phyloP scores from a whole-genome alignment of 2,888 invertebrate genomes.

The Ormia ochracea region DNA sequence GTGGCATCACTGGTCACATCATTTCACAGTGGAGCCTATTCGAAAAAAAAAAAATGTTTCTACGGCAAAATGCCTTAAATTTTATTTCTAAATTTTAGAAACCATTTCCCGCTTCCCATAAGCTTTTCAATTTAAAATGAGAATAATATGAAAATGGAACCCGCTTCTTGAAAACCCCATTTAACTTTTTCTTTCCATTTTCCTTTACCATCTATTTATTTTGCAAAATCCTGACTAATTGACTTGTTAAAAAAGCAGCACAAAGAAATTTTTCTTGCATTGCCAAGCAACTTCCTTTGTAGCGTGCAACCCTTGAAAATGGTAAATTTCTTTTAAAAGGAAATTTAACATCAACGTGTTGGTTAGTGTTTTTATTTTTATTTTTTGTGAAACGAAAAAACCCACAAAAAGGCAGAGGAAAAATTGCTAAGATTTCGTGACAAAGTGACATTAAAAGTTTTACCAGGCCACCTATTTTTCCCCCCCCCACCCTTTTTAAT shows the following conservation, averaged over 20 bases:
- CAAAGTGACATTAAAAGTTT: constrained; percentile 53
- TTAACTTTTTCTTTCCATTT: too few relatives aligned
- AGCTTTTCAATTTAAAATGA: too few relatives aligned
- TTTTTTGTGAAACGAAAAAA: background rate
- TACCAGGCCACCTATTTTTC: constrained; percentile 10
- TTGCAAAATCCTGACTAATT: constrained; percentile 52
- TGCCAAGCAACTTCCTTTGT: background rate
- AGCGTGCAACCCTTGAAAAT: constrained; percentile 33
- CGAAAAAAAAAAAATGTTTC: too few relatives aligned
- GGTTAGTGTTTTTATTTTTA: background rate
- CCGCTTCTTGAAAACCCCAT: too few relatives aligned
- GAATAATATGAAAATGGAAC: too few relatives aligned
- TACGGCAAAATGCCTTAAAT: too few relatives aligned
- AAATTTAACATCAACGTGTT: constrained; percentile 18
- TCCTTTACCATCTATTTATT: too few relatives aligned
- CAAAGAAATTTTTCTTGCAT: constrained; percentile 20
- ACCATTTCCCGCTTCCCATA: too few relatives aligned
- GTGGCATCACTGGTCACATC: too few relatives aligned
- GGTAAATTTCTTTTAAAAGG: constrained; percentile 2
- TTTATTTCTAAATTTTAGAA: too few relatives aligned
- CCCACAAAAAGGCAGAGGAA: background rate
- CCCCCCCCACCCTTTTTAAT: constrained; percentile 7
- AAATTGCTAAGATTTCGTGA: constrained; percentile 52
- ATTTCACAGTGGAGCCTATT: too few relatives aligned
- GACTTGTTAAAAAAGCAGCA: constrained; percentile 40